Evolutionary conservation across 2,113 vertebrate species (phyloP), one percentile per base, ranked within the genome.

Genomic region (Cynocephalus volans): DNA sequence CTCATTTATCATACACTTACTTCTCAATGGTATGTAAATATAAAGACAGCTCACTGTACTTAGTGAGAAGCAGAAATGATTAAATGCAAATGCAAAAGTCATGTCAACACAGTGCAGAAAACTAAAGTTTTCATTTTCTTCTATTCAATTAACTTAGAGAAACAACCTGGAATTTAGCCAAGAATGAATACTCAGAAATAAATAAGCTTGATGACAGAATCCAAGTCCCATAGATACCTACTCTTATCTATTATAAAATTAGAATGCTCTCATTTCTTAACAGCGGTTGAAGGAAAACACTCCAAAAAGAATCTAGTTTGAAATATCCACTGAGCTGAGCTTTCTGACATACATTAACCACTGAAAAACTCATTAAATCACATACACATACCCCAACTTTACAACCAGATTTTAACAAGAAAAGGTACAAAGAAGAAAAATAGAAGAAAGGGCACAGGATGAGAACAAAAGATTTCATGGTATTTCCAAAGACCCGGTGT

Each of bases 71-170:
- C 14, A 31, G 50, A 72, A 94, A 82, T 89, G 88, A 96, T 91
- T 93, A 97, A 93, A 89, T 75, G 90, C 70, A 96, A 94, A 95
- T 91, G 28, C 36, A 79, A 92, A 90, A 96, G 81, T 80, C 58
- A 56, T 87, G 26, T 70, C 89, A 86, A 90, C 81, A 91, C n/a
- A 88, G 33, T 90, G 80, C 0, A 67, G 31, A 70, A 92, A 97
- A 85, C 28, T 50, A 88, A 93, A 76, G 70, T 52, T 91, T 76
- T 77, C 21, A 50, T 64, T 92, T 86, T 65, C 60, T 80, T 48
- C 73, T 97, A 85, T 70, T 87, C 89, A 96, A 94, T 95, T 95
- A 95, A 96, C 86, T 88, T 60, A 94, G 94, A 94, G 94, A 96
- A 96, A 81, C 50, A 36, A 96, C 33, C 62, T 94, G 86, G 79